Percentiles rank a stretch among this genome's conserved stretches.
phyloP scores from a whole-genome alignment of 1,140 invertebrate species.

The Melanaphis sacchari region DNA sequence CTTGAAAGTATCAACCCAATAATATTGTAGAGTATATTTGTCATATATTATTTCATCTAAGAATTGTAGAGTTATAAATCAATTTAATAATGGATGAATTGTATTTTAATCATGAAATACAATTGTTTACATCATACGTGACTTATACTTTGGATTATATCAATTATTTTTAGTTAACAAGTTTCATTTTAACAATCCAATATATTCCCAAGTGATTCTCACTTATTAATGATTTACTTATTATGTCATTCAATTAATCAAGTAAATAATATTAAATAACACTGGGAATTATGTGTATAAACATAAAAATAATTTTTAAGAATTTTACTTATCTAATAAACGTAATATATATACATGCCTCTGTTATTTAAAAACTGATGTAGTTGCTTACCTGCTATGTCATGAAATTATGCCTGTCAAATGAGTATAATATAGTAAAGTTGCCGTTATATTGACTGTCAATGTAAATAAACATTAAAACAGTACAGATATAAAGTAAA shows the following conservation, averaged over 20 bases:
- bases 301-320: neutral
- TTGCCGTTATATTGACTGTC: neutral
- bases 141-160: neutral
- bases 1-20: no score
- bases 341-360: neutral
- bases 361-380: neutral
- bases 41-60: neutral
- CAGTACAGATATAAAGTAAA: neutral
- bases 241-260: neutral
- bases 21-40: neutral
- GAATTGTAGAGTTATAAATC: no score
- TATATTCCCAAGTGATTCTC: neutral
- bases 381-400: neutral
- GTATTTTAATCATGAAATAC: neutral
- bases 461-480: slow-evolving; percentile 30
- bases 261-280: neutral
- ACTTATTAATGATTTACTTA: neutral
- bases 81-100: no score
- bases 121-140: neutral
- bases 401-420: neutral
- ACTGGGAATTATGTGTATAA: neutral
- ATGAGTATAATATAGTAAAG: neutral
- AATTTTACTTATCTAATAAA: neutral
- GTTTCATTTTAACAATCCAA: neutral
- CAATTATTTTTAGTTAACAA: neutral